These are phyloP conservation scores for Thermophis baileyi DNA, from an alignment of 2,113 vertebrate genomes.

Conservation along the genomic window DNA sequence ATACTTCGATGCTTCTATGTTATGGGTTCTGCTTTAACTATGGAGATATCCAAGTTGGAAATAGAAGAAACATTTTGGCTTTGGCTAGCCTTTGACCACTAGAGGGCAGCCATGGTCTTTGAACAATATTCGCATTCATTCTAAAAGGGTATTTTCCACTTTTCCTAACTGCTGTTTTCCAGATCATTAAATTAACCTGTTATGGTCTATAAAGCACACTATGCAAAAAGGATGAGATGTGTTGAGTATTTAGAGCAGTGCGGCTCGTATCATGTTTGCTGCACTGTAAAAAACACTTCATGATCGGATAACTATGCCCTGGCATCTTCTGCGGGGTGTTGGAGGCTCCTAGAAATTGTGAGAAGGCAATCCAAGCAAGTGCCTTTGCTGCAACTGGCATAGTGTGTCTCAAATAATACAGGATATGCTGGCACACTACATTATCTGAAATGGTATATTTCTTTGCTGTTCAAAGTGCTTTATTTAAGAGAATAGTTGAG, in stretches of 20 bases:
- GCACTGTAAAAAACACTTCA: neutral
- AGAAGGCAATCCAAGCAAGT: neutral
- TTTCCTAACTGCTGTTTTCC: neutral
- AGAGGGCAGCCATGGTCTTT: constrained; percentile 70
- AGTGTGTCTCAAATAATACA: neutral
- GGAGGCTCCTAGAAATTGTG: neutral
- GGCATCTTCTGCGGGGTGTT: neutral
- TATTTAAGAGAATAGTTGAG: neutral
- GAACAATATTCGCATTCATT: neutral
- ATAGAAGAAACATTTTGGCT: neutral
- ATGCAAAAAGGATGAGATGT: neutral
- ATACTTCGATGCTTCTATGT: neutral
- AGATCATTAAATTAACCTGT: neutral
- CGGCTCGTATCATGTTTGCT: neutral
- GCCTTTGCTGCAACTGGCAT: neutral
- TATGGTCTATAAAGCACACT: fast-evolving
- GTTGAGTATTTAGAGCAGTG: neutral
- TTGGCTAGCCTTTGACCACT: constrained; percentile 49
- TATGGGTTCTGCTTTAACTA: neutral
- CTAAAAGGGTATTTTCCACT: neutral
- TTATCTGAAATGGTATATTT: neutral
- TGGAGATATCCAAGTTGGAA: neutral
- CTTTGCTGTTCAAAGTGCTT: neutral
- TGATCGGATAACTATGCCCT: neutral
- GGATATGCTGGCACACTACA: neutral